These are phyloP conservation scores for Ectropis grisescens DNA, from an alignment of 1,140 invertebrate genomes.

Conservation along the genomic window DNA sequence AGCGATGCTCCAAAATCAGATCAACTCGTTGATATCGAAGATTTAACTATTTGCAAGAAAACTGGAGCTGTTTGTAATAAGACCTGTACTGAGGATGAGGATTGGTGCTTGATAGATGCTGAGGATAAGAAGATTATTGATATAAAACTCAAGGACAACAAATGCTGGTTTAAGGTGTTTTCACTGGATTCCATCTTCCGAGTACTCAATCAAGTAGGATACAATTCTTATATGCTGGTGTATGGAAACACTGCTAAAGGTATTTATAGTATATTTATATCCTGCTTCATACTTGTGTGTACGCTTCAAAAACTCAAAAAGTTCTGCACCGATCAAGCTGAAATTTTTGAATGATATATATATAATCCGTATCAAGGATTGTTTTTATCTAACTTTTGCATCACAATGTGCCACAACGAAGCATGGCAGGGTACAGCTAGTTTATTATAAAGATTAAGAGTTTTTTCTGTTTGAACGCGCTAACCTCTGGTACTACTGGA, in stretches of 20 bases:
- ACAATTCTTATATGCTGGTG: constrained; percentile 64
- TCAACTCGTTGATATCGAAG: constrained; percentile 34
- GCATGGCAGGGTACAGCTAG: too few relatives aligned
- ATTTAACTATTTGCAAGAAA: constrained; percentile 28
- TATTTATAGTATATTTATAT: too few relatives aligned
- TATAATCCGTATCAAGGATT: too few relatives aligned
- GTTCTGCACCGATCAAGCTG: too few relatives aligned
- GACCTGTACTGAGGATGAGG: constrained; percentile 22
- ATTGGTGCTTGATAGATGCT: constrained; percentile 36
- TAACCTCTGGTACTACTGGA: too few relatives aligned
- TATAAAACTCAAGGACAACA: constrained; percentile 31
- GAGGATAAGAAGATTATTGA: constrained; percentile 33
- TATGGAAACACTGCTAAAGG: constrained; percentile 69
- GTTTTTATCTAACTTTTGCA: too few relatives aligned
- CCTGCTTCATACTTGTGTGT: too few relatives aligned
- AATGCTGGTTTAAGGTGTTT: constrained; percentile 30
- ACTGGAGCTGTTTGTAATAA: constrained; percentile 34
- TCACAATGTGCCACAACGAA: too few relatives aligned
- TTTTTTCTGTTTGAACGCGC: too few relatives aligned
- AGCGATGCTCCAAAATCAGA: constrained; percentile 19
- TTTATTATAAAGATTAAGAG: too few relatives aligned
- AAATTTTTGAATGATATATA: too few relatives aligned
- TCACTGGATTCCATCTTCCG: constrained; percentile 26
- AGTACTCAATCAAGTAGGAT: constrained; percentile 16
- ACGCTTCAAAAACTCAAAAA: too few relatives aligned